Percentiles rank a stretch among this genome's conserved stretches.
These are phyloP conservation scores for Torymus aiolomorphi DNA, from an alignment of 2,888 invertebrate genomes.

Conservation along the genomic window DNA sequence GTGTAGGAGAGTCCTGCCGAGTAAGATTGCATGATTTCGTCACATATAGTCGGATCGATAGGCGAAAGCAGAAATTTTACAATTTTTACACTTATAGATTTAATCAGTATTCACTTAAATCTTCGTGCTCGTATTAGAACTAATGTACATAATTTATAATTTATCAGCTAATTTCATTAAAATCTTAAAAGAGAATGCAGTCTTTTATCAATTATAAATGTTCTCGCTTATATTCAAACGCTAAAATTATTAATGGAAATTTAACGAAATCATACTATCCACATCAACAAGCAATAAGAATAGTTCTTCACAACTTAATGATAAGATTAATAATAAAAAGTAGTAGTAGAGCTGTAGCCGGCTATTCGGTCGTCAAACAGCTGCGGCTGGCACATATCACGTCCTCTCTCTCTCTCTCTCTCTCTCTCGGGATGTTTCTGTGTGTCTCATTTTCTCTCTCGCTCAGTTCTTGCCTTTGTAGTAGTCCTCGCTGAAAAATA, in stretches of 20 bases:
- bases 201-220: no score
- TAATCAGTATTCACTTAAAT: no score
- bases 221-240: no score
- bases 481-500: constrained; percentile 82
- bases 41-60: not conserved
- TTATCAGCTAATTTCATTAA: not conserved
- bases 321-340: constrained; percentile 10
- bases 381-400: constrained; percentile 39
- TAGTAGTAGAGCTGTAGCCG: constrained; percentile 24
- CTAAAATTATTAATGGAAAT: no score
- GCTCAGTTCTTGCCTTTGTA: constrained; percentile 78
- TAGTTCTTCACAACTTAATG: constrained; percentile 12
- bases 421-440: constrained; percentile 7
- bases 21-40: not conserved
- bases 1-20: not conserved
- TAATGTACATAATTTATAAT: no score
- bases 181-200: not conserved
- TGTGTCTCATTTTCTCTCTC: not conserved
- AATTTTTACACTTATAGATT: no score
- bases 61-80: no score
- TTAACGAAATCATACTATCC: no score
- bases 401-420: constrained; percentile 20
- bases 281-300: no score
- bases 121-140: no score
- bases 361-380: constrained; percentile 16